Evolutionary conservation across 2,113 vertebrate species (phyloP), one percentile per base, ranked within the genome.

Genomic region (Promerops cafer): DNA sequence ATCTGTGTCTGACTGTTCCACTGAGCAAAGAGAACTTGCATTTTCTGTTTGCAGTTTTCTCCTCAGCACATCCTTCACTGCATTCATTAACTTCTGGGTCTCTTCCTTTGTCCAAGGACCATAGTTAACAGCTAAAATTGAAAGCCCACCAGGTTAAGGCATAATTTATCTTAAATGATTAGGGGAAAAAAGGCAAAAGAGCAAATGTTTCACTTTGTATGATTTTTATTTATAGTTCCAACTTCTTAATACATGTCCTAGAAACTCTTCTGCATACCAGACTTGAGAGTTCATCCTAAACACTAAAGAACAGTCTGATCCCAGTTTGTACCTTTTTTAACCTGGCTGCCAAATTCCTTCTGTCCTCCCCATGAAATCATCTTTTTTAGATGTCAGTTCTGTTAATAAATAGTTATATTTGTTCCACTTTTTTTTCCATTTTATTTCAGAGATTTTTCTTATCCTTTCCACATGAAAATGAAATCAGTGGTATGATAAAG

Each of bases 91-190:
- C 15, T 66, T 97, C 89, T 45, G 97, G 3, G 44, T 95, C 53
- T 98, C 98, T 1, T 93, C 50, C 59, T 95, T 90, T 39, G 97
- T 98, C 98, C 98, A 98, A 11, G 89, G 14, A 26, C 98, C 98
- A 1, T 71, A 92, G 39, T 97, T 98, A 87, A 44, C 13, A 33
- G 75, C 98, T 98, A 35, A 8, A 94, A 87, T 57, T 19, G 31
- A 90, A 83, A 81, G 77, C 7, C 2, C 59, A 72, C 9, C 47
- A 72, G 11, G 54, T 50, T 87, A 69, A 90, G 39, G 37, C 8
- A 68, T 30, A 28, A 49, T 45, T 15, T 28, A 59, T 70, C 24
- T 66, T 26, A 16, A 80, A 65, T 16, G 0, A 66, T 53, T 23
- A 31, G 16, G 7, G 2, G 1, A 22, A 28, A 65, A 77, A 18